A percentile compares a stretch with the other conserved stretches of the same genome.
Conservation (phyloP, 2,113 vertebrate species). For the Panthera uncia region DNA sequence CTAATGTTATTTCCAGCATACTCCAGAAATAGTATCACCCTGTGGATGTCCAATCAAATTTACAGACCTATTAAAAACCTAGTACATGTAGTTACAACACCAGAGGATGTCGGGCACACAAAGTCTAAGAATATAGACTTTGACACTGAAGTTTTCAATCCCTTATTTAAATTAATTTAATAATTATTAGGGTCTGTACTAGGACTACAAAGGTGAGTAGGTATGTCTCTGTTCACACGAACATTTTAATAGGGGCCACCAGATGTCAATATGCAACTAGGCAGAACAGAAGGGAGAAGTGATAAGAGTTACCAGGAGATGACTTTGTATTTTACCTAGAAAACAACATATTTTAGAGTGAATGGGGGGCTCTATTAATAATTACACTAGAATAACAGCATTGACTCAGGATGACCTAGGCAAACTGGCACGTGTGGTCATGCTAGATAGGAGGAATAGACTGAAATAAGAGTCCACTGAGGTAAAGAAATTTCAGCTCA, state of each 20-base stretch:
- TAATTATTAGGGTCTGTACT: not conserved
- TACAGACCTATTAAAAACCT: not conserved
- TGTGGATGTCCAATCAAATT: not conserved
- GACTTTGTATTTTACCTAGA: not conserved
- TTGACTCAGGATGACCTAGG: not conserved
- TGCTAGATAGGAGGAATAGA: not conserved
- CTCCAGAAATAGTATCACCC: not conserved
- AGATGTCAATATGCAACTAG: not conserved
- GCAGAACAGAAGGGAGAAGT: not conserved
- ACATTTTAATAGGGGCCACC: not conserved
- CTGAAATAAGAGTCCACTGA: not conserved
- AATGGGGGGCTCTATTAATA: not conserved
- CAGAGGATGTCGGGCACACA: not conserved
- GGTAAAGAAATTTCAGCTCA: not conserved
- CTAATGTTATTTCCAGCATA: not conserved
- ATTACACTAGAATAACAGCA: not conserved
- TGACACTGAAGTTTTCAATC: not conserved
- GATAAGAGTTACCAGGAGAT: not conserved
- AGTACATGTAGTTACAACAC: not conserved
- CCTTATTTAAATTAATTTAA: not conserved
- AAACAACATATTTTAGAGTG: not conserved
- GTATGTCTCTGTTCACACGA: not conserved
- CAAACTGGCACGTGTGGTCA: not conserved
- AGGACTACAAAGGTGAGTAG: not conserved
- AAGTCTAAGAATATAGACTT: not conserved